Percentiles rank a stretch among this genome's conserved stretches.
phyloP scores from a whole-genome alignment of 2,888 invertebrate genomes.

The Antitype chi region DNA sequence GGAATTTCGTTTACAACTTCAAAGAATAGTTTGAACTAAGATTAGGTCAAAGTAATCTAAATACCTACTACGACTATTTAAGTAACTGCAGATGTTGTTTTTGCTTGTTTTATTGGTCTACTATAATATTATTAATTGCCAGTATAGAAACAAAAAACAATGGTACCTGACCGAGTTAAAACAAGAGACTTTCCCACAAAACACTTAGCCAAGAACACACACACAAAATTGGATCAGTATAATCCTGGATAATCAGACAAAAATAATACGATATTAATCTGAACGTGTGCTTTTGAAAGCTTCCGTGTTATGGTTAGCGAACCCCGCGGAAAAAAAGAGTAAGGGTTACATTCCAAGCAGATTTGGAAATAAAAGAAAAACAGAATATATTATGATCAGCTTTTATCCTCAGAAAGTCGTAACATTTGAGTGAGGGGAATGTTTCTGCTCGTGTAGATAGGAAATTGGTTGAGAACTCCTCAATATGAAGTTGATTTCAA shows the following conservation, averaged over 20 bases:
- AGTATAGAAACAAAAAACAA: no score
- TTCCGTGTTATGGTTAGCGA: slow-evolving; percentile 9
- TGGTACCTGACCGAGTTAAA: neutral
- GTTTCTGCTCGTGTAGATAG: slow-evolving; percentile 26
- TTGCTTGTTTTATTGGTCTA: neutral
- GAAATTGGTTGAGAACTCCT: slow-evolving; percentile 17
- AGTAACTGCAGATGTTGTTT: neutral
- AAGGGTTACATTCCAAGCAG: slow-evolving; percentile 33
- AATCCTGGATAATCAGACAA: slow-evolving; percentile 43
- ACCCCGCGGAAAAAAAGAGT: neutral
- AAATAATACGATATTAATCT: slow-evolving; percentile 53
- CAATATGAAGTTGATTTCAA: slow-evolving; percentile 3
- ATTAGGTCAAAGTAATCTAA: no score
- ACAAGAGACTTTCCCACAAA: neutral
- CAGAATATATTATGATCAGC: slow-evolving; percentile 46
- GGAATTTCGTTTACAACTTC: neutral
- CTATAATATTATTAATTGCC: neutral
- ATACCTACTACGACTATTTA: neutral
- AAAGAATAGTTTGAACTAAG: neutral
- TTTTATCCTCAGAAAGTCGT: slow-evolving; percentile 32
- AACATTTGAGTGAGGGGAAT: slow-evolving; percentile 35
- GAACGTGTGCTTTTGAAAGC: slow-evolving; percentile 23
- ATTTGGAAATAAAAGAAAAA: slow-evolving; percentile 55
- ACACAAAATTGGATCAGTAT: slow-evolving; percentile 17
- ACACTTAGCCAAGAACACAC: neutral